Evolutionary conservation across 2,113 vertebrate species (phyloP), one percentile per base, ranked within the genome.

Genomic region (Hyperoodon ampullatus): DNA sequence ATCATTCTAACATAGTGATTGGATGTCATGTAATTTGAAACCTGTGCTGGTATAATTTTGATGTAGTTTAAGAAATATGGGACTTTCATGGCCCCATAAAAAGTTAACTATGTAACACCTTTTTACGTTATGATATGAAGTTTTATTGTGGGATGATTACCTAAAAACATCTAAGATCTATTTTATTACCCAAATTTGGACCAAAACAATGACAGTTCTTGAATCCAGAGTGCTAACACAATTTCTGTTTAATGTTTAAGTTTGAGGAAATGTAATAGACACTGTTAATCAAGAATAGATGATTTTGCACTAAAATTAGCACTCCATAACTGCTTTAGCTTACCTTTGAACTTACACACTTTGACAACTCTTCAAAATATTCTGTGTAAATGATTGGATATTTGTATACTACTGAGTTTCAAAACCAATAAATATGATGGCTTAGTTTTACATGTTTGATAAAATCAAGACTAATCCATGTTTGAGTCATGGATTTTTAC

Each of bases 11-110:
- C 39, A 83, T 33, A 63, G 12, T 15, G 14, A 95, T 84, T 86
- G 39, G 11, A 75, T 86, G 53, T 75, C 18, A 96, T 87, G 39
- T 78, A 95, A 11, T 74, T 98, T 96, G 85, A 96, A 93, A 96
- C n/a, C 78, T 83, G 88, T 75, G 60, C 21, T 83, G 86, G 28
- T 78, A 44, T 74, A 94, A 71, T 97, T 97, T 96, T 93, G n/a
- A 97, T 90, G 23, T 42, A 55, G 26, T 47, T 95, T 97, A 95
- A 91, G 85, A 98, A 96, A 97, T 93, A 89, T 19, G 7, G 28
- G 80, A 5, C 24, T 95, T 98, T 97, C 98, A 98, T 39, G 94
- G 91, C 53, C n/a, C 11, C 71, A 88, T 97, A 96, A 98, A 98
- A 97, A 97, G 74, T 92, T 84, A 97, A 98, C 53, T 95, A 55